These are phyloP conservation scores for Phocoena phocoena DNA, from an alignment of 2,113 vertebrate species.

Conservation along the genomic window DNA sequence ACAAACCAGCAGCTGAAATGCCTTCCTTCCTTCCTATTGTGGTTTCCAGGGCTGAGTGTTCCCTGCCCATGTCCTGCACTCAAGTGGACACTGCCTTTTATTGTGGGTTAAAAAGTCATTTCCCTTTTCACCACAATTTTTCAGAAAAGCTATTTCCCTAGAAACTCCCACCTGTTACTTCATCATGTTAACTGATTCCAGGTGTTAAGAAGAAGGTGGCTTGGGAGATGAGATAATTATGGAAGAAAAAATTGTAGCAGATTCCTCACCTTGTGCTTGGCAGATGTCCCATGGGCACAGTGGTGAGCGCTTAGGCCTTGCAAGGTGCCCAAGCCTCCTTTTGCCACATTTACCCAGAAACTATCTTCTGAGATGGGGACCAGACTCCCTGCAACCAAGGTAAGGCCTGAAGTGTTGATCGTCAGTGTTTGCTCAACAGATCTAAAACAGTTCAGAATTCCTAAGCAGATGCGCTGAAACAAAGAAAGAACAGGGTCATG, in stretches of 20 bases:
- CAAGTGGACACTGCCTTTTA: background rate
- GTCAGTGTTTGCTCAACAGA: conserved; percentile 85
- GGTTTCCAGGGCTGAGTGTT: background rate
- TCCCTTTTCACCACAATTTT: background rate
- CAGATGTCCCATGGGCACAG: conserved; percentile 76
- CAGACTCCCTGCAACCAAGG: conserved; percentile 66
- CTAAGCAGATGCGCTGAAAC: conserved; percentile 81
- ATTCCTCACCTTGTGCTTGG: conserved; percentile 83
- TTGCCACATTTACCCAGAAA: conserved; percentile 78
- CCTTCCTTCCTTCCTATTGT: background rate
- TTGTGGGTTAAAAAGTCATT: background rate
- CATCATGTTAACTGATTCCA: background rate
- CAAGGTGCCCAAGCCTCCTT: conserved; percentile 73
- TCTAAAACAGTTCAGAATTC: conserved; percentile 86
- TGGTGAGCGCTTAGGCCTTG: conserved; percentile 77
- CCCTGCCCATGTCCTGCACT: background rate
- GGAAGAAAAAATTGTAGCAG: background rate
- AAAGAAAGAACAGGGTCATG: background rate
- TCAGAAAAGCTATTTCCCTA: background rate
- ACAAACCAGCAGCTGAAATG: background rate
- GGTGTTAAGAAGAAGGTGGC: background rate
- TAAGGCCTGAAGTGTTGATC: conserved; percentile 81
- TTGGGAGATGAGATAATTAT: background rate
- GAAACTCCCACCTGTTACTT: background rate
- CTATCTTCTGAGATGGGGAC: conserved; percentile 75